Evolutionary conservation across 2,888 invertebrate genomes (phyloP), one percentile per base, ranked within the genome.

Genomic region (Drosophila leonis): DNA sequence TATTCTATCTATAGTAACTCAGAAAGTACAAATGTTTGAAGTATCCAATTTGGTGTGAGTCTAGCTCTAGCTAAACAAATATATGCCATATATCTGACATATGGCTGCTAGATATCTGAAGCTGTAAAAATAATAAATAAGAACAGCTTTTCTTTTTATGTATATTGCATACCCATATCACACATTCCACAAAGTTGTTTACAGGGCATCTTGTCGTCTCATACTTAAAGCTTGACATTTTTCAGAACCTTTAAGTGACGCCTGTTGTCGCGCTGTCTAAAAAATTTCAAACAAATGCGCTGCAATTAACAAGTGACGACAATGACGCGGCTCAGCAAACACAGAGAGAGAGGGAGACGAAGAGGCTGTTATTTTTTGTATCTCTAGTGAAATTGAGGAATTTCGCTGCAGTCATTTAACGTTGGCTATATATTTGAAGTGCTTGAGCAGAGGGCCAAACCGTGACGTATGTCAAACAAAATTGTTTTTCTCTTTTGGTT

Each of bases 281-380:
- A 61, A 66, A 66, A 33, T 73, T 37, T 48, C 27, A 33, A 13
- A n/a, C 39, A 44, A 55, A 62, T 65, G 66, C 37, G 49, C 62
- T 57, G 64, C 72, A 70, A 76, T 74, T 66, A 73, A 74, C 76
- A 66, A 55, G 65, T 65, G 78, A 67, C 66, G 65, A 67, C 64
- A 52, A 57, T 61, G 51, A 67, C 39, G 55, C 29, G 52, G 64
- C 57, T 68, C 27, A 39, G 33, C 31, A 44, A 44, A n/a, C 41
- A 20, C 20, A 42, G 10, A n/a, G n/a, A n/a, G 10, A n/a, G 1
- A n/a, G 9, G n/a, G 15, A 20, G 9, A 20, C 5, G n/a, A n/a
- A 48, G 29, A 29, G 6, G 31, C 18, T 6, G 6, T 12, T 39
- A 3, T 24, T 61, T 48, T 65, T 56, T 27, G 24, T 24, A 54